Percentiles rank a stretch among this genome's conserved stretches.
phyloP scores from a whole-genome alignment of 2,113 vertebrate genomes.

The mouse (Mus musculus) region DNA sequence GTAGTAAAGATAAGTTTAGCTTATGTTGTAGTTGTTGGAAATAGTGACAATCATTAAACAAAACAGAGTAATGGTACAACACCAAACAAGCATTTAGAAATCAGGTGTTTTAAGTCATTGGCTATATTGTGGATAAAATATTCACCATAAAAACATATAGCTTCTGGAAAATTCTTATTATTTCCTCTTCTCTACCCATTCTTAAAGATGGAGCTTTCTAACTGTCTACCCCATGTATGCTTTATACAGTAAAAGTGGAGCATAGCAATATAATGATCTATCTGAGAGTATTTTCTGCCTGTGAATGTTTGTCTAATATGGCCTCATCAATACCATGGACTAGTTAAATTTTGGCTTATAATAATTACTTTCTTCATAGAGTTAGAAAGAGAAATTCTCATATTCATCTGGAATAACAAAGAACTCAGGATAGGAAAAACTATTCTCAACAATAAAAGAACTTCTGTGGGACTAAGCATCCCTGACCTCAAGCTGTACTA shows the following conservation, averaged over 20 bases:
- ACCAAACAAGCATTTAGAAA: not conserved
- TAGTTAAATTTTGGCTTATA: constrained; percentile 15
- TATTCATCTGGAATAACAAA: no score
- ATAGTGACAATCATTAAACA: not conserved
- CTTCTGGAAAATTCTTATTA: not conserved
- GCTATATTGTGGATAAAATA: not conserved
- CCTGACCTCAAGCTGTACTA: no score
- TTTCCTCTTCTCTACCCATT: not conserved
- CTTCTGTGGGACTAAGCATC: no score
- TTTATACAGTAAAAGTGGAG: constrained; percentile 27
- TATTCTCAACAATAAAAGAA: no score
- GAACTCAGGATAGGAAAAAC: no score
- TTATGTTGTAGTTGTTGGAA: not conserved
- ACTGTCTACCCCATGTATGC: not conserved
- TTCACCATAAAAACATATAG: not conserved
- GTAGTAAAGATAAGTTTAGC: not conserved
- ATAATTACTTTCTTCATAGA: not conserved
- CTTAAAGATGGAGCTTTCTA: not conserved
- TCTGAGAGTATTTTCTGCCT: not conserved
- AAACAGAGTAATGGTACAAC: not conserved
- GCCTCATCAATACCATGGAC: not conserved
- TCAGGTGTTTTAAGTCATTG: not conserved
- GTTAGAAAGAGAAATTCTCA: no score
- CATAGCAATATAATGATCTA: not conserved
- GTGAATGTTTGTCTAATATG: not conserved